Evolutionary conservation across 2,888 invertebrate genomes (phyloP), one percentile per base, ranked within the genome.

Genomic region (Eilema sororculum): DNA sequence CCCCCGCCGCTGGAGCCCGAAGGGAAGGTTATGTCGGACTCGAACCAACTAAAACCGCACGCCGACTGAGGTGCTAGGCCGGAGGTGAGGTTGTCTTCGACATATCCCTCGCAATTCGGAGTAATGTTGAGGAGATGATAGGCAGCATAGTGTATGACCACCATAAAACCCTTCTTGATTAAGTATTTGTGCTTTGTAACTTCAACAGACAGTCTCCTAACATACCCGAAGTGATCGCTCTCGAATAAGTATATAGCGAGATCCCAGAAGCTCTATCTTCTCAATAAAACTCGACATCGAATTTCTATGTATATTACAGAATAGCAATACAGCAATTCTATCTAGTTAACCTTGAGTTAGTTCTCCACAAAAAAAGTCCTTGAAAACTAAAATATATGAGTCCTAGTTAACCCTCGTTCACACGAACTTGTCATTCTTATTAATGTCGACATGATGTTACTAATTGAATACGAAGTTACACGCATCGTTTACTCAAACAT

Each of bases 401-500:
- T 33, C 10, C 46, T 10, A 9, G 28, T 62, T 25, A 61, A 37
- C 28, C 66, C 37, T 37, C 24, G 56, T 73, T 79, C 69, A 64
- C 74, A 76, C 64, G 33, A 28, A 9, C n/a, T 52, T 59, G 62
- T 65, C 56, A 63, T 60, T 66, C 66, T 68, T 12, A 61, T 64
- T 73, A 72, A 75, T 69, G 65, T 57, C 63, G 58, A 67, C 73
- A 67, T 73, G 73, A 82, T 65, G 71, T 82, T 71, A 80, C 76
- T 78, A 82, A 80, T 82, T 80, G 72, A 76, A 82, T 71, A 85
- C 79, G 82, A 80, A 81, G 78, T 84, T 84, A 84, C 84, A 85
- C 85, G 86, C 86, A 78, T 87, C 83, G 84, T 84, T 84, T 86
- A 79, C 76, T 80, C 77, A 78, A 79, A 86, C 84, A 86, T 87